These are phyloP conservation scores for Syncerus caffer DNA, from an alignment of 2,797 vertebrate genomes.

Conservation along the genomic window DNA sequence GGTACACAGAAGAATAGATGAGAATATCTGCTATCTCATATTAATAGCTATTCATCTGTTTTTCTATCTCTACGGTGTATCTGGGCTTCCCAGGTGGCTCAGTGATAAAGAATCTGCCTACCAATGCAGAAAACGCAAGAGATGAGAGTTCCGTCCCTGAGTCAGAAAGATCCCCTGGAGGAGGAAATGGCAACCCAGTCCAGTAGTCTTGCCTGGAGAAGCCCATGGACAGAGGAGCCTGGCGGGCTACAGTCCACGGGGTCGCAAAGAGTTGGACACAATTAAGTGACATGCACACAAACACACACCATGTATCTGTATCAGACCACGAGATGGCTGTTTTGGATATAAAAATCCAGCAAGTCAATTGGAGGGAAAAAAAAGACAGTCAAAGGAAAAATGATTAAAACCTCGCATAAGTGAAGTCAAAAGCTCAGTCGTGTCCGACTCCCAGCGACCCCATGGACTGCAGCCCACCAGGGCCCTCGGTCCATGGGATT, in stretches of 20 bases:
- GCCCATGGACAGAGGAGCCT: background rate
- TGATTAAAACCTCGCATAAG: background rate
- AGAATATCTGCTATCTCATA: background rate
- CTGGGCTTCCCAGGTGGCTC: background rate
- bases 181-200: background rate
- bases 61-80: background rate
- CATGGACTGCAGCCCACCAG: too few relatives aligned
- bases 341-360: background rate
- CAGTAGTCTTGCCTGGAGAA: background rate
- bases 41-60: background rate
- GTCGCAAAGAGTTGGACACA: fast-evolving
- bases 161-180: background rate
- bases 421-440: too few relatives aligned
- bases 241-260: background rate
- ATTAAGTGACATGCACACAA: background rate
- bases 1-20: background rate
- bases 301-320: background rate
- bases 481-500: too few relatives aligned
- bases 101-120: background rate
- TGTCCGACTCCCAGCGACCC: too few relatives aligned
- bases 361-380: background rate
- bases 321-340: background rate
- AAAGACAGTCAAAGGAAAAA: background rate
- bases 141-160: background rate
- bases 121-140: background rate